Base-by-base conservation (phyloP, 2,797 vertebrate genomes). In the Numenius phaeopus region DNA sequence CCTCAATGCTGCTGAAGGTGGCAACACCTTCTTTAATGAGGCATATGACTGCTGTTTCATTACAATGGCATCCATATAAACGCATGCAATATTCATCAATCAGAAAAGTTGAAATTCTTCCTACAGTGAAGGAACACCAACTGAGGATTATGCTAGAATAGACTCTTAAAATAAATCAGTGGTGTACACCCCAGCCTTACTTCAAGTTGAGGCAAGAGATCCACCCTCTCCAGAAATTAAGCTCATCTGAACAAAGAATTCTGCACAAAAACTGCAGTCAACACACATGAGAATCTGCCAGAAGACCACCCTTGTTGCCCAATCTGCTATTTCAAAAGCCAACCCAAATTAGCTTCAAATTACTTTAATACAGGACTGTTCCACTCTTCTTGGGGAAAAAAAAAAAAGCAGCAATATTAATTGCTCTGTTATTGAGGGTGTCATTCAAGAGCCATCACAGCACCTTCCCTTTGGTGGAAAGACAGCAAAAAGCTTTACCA, bases 1-100 rank as follows among this genome's bases (percentile, higher is more conserved):
- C 96, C 89, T 94, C 92, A 87, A 75, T 89, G 87, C 94, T 94
- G 87, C 96, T 95, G 90, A 95, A 97, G 95, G 72, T 72, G 97
- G 97, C 96, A 98, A 98, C 98, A 94, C 98, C 98, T 98, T 91
- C 75, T 97, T 97, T 97, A 97, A 97, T 96, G 95, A 97, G 83
- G 92, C 93, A 62, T 93, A 90, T 83, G 93, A 97, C 62, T 81
- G 97, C 87, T 90, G 96, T 71, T 94, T 98, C 98, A 98, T 90
- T 61, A 59, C 91, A 96, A 95, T 72, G 97, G 98, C 96, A 98
- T 98, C 86, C 91, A 94, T 93, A 90, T 93, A 97, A 97, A 97
- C 46, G 88, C 59, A 67, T 69, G 94, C 93, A 81, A 86, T 64
- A 92, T 42, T 96, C 89, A 96, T 95, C 90, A 95, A 91, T 88